Base-by-base conservation (phyloP, 2,113 vertebrate species). In the Poeciliopsis retropinna region DNA sequence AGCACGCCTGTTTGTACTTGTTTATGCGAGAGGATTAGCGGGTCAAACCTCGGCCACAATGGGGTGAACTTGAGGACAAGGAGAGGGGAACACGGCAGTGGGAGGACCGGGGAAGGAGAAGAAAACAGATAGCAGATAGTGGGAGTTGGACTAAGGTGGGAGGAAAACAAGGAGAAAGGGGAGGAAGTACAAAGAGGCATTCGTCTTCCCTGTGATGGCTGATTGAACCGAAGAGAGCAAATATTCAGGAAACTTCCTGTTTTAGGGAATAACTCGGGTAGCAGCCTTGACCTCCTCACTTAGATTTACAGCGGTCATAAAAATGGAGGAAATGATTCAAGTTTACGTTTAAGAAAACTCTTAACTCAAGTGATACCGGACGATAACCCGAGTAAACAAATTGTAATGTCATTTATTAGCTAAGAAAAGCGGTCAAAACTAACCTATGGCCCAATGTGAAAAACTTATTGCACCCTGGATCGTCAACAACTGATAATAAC, bases 1-100 rank as follows among this genome's bases (percentile, higher is more conserved):
- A 60, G 64, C 54, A 63, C 60, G 67, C 72, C 69, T 81, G 61
- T 83, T 9, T 73, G 74, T 60, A 4, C 51, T 37, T 80, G 79
- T 89, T 86, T 77, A 75, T 83, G 28, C 31, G 71, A 77, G 87
- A 32, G 73, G 91, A 88, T 85, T 83, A 84, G 78, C 83, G 27
- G 90, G 87, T 92, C 87, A 90, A 84, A 83, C 78, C 8, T 75
- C 63, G 87, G 88, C 78, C 82, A 73, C 19, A 67, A n/a, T 1
- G 77, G 79, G 87, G 87, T 88, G 85, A 89, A 76, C 39, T 67
- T 63, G 65, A 80, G 88, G 90, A 89, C 90, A 85, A 73, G 77
- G 73, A 60, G 65, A 60, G 80, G 34, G 39, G 67, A 79, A 75
- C 60, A 6, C 39, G 78, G 70, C 82, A 76, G 81, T 67, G 65